Percentiles rank a stretch among this genome's conserved stretches.
Evolutionary conservation across 30 jellyfish, hydroid and myxozoan species (phyloP).

Genomic region (Turritopsis rubra): DNA sequence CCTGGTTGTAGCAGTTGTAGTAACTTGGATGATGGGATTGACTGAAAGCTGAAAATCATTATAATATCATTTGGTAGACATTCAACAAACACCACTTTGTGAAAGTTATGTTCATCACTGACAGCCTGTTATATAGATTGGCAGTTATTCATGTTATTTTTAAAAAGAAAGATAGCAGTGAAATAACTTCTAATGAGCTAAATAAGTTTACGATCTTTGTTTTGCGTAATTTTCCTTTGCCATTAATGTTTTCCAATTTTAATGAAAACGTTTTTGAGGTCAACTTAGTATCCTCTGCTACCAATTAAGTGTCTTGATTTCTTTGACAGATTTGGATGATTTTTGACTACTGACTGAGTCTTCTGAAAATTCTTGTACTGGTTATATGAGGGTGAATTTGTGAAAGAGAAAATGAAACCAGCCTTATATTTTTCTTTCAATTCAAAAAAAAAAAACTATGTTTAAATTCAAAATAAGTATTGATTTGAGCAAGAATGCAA

Average conservation of each 20-base stretch:
- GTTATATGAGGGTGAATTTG: no score
- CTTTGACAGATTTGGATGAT: no score
- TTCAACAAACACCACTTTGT: not conserved
- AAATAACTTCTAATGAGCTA: no score
- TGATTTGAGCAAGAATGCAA: not conserved
- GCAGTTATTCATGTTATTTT: not conserved
- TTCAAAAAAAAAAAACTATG: not conserved
- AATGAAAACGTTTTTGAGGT: no score
- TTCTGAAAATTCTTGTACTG: no score
- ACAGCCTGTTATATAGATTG: no score
- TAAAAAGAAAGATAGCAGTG: not conserved
- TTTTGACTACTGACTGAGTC: no score
- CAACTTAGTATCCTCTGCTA: no score
- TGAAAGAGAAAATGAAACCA: not conserved
- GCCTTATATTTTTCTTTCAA: not conserved
- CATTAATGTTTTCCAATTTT: no score
- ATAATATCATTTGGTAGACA: not conserved
- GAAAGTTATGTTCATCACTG: not conserved
- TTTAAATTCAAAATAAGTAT: not conserved
- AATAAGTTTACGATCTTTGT: no score
- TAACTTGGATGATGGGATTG: not conserved
- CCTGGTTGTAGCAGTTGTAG: constrained; percentile 73
- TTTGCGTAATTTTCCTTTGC: no score
- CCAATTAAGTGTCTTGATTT: no score
- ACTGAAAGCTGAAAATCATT: not conserved